Base-by-base conservation (phyloP, 2,888 invertebrate species). In the Lampropteryx suffumata region DNA sequence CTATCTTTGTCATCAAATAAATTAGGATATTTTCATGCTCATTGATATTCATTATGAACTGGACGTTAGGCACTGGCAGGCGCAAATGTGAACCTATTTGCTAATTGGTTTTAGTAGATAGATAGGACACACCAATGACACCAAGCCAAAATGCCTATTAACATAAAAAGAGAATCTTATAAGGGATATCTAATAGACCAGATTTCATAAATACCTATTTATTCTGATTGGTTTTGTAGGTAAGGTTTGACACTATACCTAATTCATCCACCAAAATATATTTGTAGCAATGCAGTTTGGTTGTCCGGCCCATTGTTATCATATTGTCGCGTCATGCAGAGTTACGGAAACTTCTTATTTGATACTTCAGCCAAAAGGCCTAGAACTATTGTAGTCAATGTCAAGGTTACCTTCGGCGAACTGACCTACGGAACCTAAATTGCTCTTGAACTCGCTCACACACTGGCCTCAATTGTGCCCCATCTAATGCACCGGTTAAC, bases 371-470 rank as follows among this genome's bases (percentile, higher is more conserved):
- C 49, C 30, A 54, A 60, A 58, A 51, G 58, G 66, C 64, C 52
- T 69, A 75, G 67, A 66, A 73, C 67, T 81, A 77, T 79, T 82
- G 76, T 84, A 57, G 73, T 77, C 85, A 87, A 85, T 78, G 88
- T 87, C 89, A 88, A 88, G 89, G 89, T 90, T 88, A 90, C 88
- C 89, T 90, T 89, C 85, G 84, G 77, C 82, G 89, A 84, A 89
- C 89, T 90, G 89, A 90, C 89, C 89, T 90, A 90, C 83, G 87
- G 87, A 84, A 90, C 87, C 83, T 86, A 88, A 90, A 89, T 90
- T 89, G 89, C 83, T 90, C 89, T 87, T 87, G 89, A 88, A 87
- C 89, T 85, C 85, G 86, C 82, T 86, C 87, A 83, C 86, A 87
- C 84, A 85, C 80, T 88, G 88, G 87, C 88, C 89, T 89, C 89